Base-by-base conservation (phyloP, 2,888 invertebrate genomes). In the Heliconius ismenius region DNA sequence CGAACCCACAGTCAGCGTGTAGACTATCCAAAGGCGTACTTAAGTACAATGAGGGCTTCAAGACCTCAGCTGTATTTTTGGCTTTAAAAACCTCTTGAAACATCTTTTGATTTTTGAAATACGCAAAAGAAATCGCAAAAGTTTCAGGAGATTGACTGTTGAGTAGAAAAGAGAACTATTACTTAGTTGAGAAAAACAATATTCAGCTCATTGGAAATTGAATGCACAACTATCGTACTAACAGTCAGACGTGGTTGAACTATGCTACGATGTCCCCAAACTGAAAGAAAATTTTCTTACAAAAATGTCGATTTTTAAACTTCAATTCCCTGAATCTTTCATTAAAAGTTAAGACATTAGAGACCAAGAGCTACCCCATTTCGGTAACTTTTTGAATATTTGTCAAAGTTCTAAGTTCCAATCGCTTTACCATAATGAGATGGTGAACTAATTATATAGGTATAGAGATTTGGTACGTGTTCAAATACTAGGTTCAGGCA, bases 331-430 rank as follows among this genome's bases (percentile, higher is more conserved):
- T 9, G 15, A 13, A 58, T 58, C 70, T 70, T 58, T 70, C 70
- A 70, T 70, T 70, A 70, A 70, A 70, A 70, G 70, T 70, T 70
- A 24, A 32, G 10, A 58, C 70, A 70, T 70, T 70, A 36, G 32
- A 36, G 54, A 58, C 24, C 58, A 58, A 70, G 18, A 58, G 70
- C 58, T 32, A 58, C 70, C 58, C 70, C n/a, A 70, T 70, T 70
- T 70, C 7, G 13, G 13, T n/a, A 70, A 70, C 32, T 70, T 70
- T 58, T 58, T 70, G 58, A 70, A 70, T 70, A 70, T 70, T 70
- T 70, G 54, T 70, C 32, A 70, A 70, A 70, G 69, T 70, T 49
- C 32, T 36, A 70, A 70, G n/a, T 58, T 67, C 39, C 67, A 43
- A 43, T 67, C 43, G 67, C 39, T 67, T 67, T 24, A 67, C 7